Base-by-base conservation (phyloP, 2,797 vertebrate species). In the Sebastes paucispinis region DNA sequence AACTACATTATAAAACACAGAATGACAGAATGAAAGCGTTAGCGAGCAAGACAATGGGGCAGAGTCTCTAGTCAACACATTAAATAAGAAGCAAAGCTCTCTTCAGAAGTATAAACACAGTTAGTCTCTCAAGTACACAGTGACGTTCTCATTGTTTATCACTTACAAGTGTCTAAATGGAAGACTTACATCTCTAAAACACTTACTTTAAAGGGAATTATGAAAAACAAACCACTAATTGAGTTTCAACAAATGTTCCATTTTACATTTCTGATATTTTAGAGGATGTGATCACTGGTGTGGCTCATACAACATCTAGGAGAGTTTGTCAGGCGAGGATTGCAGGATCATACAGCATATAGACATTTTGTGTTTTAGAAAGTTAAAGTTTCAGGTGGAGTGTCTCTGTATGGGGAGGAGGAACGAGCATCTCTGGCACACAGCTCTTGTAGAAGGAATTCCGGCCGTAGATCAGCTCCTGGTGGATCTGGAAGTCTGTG, bases 131-230 rank as follows among this genome's bases (percentile, higher is more conserved):
- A 50, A 66, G 36, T 34, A 43, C 34, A 47, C 20, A 69, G 55
- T 20, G 54, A 32, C 29, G 31, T 10, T 63, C 36, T 64, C 50
- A 62, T 52, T 87, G 85, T 87, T 79, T 87, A 87, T 64, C n/a
- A 29, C 74, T 68, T 8, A 36, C 14, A 60, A 78, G 69, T 14
- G 75, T 50, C 6, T 63, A 25, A 82, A 70, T 80, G 64, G 54
- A 62, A 1, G 16, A 60, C 18, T 2, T 5, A 31, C 57, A 24
- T 29, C 62, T 54, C 54, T 60, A 0, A 59, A 66, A 76, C 57
- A 50, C 34, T 11, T 43, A 50, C 52, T 34, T 80, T 29, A 34
- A 67, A 54, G 29, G 4, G 22, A 65, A 32, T 22, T 52, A 14
- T 43, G n/a, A 65, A 76, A 72, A 77, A 29, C 20, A 64, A 55